These are phyloP conservation scores for Chelonus formosanus DNA, from an alignment of 2,888 invertebrate species.

Conservation along the genomic window DNA sequence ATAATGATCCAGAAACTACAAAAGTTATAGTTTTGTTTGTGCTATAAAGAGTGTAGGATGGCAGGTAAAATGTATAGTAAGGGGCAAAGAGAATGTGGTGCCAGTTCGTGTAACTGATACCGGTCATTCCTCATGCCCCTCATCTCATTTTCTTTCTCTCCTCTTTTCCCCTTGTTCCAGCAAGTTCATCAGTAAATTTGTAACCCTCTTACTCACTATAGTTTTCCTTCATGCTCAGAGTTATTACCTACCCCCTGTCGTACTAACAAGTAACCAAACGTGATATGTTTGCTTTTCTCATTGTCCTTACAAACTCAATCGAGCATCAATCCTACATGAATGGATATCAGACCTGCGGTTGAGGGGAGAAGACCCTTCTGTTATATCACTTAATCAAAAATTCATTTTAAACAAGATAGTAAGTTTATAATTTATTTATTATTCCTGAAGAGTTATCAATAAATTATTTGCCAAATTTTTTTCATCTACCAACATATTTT, in stretches of 20 bases:
- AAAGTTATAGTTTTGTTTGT: background rate
- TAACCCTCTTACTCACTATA: slow-evolving; percentile 19
- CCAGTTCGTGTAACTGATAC: slow-evolving; percentile 62
- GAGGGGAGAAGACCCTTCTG: too few species aligned
- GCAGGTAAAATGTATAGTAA: slow-evolving; percentile 22
- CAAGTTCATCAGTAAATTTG: slow-evolving; percentile 24
- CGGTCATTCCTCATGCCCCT: slow-evolving; percentile 59
- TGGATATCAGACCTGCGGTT: too few species aligned
- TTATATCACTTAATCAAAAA: too few species aligned
- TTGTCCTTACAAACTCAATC: slow-evolving; percentile 34
- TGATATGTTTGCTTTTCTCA: slow-evolving; percentile 52
- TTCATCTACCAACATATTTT: too few species aligned
- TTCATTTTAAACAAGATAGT: too few species aligned
- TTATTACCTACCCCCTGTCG: slow-evolving; percentile 28
- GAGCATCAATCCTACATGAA: slow-evolving; percentile 34
- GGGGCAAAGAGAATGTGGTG: slow-evolving; percentile 46
- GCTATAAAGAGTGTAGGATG: slow-evolving; percentile 7
- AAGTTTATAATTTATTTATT: too few species aligned
- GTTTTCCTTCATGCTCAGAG: slow-evolving; percentile 15
- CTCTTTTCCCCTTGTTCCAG: slow-evolving; percentile 48
- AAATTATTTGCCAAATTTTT: too few species aligned
- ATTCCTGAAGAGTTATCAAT: too few species aligned
- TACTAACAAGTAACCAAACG: slow-evolving; percentile 41
- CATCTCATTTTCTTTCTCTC: slow-evolving; percentile 32
- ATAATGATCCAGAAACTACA: background rate